Evolutionary conservation across 2,797 vertebrate species (phyloP).

Genomic region (Neoniphon sammara): DNA sequence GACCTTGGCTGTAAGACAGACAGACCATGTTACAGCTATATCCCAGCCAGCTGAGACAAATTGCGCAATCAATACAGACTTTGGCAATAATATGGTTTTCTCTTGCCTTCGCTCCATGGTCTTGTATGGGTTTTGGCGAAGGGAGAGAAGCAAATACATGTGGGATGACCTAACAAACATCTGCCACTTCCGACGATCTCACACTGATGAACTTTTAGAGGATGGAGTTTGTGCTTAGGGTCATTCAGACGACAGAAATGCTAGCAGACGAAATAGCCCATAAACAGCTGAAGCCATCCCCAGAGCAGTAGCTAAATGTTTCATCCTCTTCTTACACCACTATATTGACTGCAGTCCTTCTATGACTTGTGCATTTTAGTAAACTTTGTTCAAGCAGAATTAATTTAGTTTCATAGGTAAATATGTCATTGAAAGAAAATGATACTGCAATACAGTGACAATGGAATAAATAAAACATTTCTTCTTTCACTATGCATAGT

Average conservation of each 20-base stretch:
- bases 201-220: background rate
- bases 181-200: background rate
- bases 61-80: no score
- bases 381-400: background rate
- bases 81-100: no score
- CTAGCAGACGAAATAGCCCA: background rate
- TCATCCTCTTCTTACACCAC: background rate
- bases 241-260: background rate
- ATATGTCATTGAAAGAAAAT: no score
- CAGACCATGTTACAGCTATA: no score
- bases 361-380: background rate
- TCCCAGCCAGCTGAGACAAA: no score
- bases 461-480: background rate
- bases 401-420: no score
- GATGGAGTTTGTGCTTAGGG: no score
- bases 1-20: no score
- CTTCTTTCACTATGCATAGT: background rate
- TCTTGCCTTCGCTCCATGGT: no score
- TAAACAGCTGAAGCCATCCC: background rate
- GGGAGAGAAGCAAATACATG: background rate
- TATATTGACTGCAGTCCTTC: background rate
- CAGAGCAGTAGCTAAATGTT: background rate
- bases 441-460: background rate
- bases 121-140: background rate
- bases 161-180: background rate